Evolutionary conservation across 2,113 vertebrate genomes (phyloP).

Genomic region (Strix aluco): DNA sequence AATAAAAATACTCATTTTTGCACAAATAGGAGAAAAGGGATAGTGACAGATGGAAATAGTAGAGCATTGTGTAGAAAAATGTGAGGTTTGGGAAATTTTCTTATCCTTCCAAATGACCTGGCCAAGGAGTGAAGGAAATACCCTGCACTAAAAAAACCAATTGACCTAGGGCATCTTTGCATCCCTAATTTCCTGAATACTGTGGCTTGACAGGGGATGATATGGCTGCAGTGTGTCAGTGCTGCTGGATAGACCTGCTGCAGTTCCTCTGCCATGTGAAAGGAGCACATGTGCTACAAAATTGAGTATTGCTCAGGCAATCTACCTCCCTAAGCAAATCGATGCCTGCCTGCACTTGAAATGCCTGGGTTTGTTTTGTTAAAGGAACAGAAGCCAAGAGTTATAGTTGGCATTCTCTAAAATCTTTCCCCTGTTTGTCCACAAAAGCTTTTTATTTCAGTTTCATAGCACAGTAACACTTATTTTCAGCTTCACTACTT

Average conservation of each 20-base stretch:
- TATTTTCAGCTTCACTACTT: background rate
- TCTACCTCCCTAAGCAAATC: background rate
- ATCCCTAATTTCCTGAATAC: background rate
- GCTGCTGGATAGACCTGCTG: background rate
- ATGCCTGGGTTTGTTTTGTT: background rate
- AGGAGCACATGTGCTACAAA: background rate
- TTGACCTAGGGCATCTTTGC: background rate
- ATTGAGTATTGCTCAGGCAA: background rate
- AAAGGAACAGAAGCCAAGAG: background rate
- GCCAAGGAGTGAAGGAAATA: background rate
- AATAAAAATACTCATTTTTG: background rate
- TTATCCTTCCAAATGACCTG: background rate
- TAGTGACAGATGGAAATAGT: background rate
- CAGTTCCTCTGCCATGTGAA: background rate
- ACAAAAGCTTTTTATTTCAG: background rate
- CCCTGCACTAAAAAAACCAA: background rate
- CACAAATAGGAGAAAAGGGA: background rate
- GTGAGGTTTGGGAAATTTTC: background rate
- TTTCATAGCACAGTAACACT: background rate
- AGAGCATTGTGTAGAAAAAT: background rate
- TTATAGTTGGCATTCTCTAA: background rate
- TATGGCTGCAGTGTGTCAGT: background rate
- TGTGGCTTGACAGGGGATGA: background rate
- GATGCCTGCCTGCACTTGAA: background rate
- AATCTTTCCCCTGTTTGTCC: background rate